These are phyloP conservation scores for Oncorhynchus mykiss DNA, from an alignment of 2,113 vertebrate species.

Conservation along the genomic window DNA sequence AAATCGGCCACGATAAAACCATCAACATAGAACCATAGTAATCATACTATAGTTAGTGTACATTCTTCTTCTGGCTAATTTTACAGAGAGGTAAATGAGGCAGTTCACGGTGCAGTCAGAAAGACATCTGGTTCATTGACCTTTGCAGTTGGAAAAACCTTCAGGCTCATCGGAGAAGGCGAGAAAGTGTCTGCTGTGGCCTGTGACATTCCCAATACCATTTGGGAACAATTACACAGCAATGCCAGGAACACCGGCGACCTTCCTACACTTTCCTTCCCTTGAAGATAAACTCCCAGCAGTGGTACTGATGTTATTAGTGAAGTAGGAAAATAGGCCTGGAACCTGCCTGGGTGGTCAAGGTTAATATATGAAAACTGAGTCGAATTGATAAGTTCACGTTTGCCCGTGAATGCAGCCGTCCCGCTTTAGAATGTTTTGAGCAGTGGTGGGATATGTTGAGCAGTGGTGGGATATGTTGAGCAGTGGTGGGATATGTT, in stretches of 20 bases:
- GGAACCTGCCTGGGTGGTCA: neutral
- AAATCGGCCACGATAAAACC: too few relatives aligned
- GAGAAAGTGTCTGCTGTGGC: neutral
- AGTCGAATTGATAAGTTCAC: neutral
- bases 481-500: neutral
- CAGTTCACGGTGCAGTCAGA: too few relatives aligned
- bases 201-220: constrained; percentile 40
- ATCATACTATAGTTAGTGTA: too few relatives aligned
- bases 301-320: neutral
- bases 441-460: neutral
- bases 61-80: too few relatives aligned
- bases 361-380: neutral
- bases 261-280: constrained; percentile 27
- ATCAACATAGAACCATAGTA: too few relatives aligned
- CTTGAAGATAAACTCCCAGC: constrained; percentile 11
- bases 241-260: constrained; percentile 16
- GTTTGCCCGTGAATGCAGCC: neutral
- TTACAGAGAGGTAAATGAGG: too few relatives aligned
- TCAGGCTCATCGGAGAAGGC: too few relatives aligned
- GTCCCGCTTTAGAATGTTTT: neutral
- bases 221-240: constrained; percentile 63
- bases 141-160: too few relatives aligned
- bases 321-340: neutral
- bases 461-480: neutral
- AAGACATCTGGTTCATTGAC: too few relatives aligned